Base-by-base conservation (phyloP, 2,888 invertebrate species). In the Tipula lateralis region DNA sequence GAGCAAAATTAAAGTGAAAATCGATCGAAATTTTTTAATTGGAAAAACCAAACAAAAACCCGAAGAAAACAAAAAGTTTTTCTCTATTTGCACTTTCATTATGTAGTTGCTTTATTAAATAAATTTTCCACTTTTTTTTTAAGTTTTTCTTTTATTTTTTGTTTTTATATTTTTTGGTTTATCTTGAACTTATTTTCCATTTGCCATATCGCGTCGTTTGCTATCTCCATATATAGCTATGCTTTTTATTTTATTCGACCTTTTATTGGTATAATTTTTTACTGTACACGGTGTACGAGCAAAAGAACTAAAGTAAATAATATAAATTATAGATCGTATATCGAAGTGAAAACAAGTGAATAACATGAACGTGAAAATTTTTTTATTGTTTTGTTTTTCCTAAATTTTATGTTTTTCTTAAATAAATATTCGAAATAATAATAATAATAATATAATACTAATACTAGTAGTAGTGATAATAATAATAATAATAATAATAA, bases 71-170 rank as follows among this genome's bases (percentile, higher is more conserved):
- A 16, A 66, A 39, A 66, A 24, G 24, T 66, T 66, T 66, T 66
- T 66, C 24, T 66, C 66, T 66, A 66, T 66, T 66, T 66, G 66
- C 24, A 66, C 66, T 66, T 66, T 24, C 66, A 66, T 66, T 66
- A 66, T 66, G 66, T 66, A 66, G 66, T 66, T 66, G 66, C 66
- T 66, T 24, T 66, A 66, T 66, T 66, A 66, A 66, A 66, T 66
- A 66, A 66, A 66, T 66, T 66, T 66, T 66, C 24, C 24, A n/a
- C n/a, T 66, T 66, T 66, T 24, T 66, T 66, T 19, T 66, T 66
- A 16, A 1, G 5, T 44, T 66, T 66, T 50, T 19, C 5, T 50
- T 50, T 50, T 6, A 24, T 66, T 9, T 66, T 19, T 44, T 16
- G 16, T 3, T 44, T 44, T 44, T 36, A 36, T 36, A 1, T 44